Percentiles rank a stretch among this genome's conserved stretches.
Conservation (phyloP, 30 jellyfish, hydroid and myxozoan genomes). For the Cassiopea xamachana region DNA sequence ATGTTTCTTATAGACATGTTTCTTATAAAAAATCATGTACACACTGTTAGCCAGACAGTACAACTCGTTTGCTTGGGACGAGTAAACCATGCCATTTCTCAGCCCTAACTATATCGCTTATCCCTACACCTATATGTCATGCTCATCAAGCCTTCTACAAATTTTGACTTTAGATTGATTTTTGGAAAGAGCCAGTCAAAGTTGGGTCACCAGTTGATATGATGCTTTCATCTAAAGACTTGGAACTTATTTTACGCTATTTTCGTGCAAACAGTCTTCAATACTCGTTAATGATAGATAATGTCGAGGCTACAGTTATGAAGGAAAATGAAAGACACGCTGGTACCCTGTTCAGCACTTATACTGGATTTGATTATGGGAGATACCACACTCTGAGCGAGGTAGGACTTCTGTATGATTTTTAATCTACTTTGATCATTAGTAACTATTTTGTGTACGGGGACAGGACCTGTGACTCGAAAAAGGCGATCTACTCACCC, state of each 20-base stretch:
- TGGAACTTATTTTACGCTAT: slow-evolving; percentile 1
- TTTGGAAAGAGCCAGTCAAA: slow-evolving; percentile 75
- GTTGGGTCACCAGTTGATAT: slow-evolving; percentile 80
- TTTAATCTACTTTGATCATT: too few species aligned
- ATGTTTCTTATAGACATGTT: too few species aligned
- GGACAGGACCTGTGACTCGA: too few species aligned
- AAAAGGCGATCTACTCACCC: too few species aligned
- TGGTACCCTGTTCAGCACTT: slow-evolving; percentile 74
- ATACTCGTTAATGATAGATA: slow-evolving; percentile 38
- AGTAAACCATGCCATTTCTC: too few species aligned
- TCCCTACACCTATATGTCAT: too few species aligned
- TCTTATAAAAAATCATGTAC: too few species aligned
- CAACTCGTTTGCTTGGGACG: too few species aligned
- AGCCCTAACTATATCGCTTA: too few species aligned
- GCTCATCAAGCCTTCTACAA: neutral
- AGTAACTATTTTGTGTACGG: too few species aligned
- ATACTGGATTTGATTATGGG: slow-evolving; percentile 79
- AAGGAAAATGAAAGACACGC: slow-evolving; percentile 65
- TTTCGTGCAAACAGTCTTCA: slow-evolving; percentile 24
- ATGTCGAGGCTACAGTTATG: slow-evolving; percentile 62
- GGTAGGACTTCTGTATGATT: slow-evolving; percentile 20
- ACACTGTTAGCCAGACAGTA: too few species aligned
- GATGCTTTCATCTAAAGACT: slow-evolving; percentile 53
- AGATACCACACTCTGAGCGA: slow-evolving; percentile 72
- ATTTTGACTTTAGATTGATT: slow-evolving; percentile 37